A percentile compares a stretch with the other conserved stretches of the same genome.
Evolutionary conservation across 1,140 invertebrate species (phyloP).

Genomic region (Pomacea maculata): DNA sequence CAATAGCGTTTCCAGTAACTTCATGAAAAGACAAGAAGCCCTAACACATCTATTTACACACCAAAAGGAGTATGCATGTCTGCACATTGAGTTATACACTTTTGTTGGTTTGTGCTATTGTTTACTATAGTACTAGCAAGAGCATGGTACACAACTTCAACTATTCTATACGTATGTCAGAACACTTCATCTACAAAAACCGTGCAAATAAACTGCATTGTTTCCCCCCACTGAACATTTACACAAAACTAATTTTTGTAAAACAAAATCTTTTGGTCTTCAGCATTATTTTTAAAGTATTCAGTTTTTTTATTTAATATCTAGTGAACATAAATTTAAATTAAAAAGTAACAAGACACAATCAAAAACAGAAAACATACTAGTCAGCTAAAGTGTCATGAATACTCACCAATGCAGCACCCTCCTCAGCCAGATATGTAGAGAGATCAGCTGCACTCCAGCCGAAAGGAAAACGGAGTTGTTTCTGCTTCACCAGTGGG

Average conservation of each 20-base stretch:
- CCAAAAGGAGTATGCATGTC: neutral
- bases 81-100: neutral
- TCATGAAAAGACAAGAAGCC: neutral
- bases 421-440: conserved; percentile 73
- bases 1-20: neutral
- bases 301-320: neutral
- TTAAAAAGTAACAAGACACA: neutral
- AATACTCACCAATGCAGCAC: conserved; percentile 71
- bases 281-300: neutral
- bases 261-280: neutral
- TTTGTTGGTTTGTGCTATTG: no score
- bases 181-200: no score
- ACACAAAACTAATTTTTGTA: no score
- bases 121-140: no score
- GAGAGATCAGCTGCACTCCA: conserved; percentile 76
- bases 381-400: no score
- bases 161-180: no score
- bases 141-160: no score
- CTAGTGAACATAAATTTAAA: neutral
- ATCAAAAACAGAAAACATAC: neutral
- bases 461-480: conserved; percentile 71
- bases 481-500: conserved; percentile 77
- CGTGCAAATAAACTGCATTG: no score
- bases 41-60: neutral
- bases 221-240: no score